Evolutionary conservation across 2,113 vertebrate species (phyloP).

Genomic region (Microtus oregoni): DNA sequence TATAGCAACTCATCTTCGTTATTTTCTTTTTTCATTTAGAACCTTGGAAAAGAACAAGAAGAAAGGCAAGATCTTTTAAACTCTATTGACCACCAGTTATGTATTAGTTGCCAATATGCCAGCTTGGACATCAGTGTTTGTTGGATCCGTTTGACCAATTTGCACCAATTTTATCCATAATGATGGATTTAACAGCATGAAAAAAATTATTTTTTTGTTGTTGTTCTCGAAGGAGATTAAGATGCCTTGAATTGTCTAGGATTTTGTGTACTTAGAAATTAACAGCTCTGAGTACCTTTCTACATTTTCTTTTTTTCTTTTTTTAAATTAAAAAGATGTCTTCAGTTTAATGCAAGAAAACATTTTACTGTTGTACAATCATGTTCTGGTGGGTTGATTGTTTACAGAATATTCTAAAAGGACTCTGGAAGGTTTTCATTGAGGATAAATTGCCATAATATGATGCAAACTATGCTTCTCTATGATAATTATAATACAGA

Average conservation of each 20-base stretch:
- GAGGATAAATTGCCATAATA: slow-evolving; percentile 91
- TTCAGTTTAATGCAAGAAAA: slow-evolving; percentile 89
- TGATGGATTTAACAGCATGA: slow-evolving; percentile 92
- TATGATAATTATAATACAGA: slow-evolving; percentile 87
- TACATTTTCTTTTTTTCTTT: slow-evolving; percentile 80
- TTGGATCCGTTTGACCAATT: slow-evolving; percentile 90
- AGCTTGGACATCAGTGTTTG: slow-evolving; percentile 93
- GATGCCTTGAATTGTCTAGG: slow-evolving; percentile 91
- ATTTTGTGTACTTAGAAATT: slow-evolving; percentile 91
- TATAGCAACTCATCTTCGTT: slow-evolving; percentile 2
- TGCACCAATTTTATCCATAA: slow-evolving; percentile 91
- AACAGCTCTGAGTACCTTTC: slow-evolving; percentile 89
- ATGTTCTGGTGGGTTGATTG: slow-evolving; percentile 92
- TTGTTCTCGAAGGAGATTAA: slow-evolving; percentile 89
- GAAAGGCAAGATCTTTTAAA: slow-evolving; percentile 99
- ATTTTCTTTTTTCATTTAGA: slow-evolving; percentile 84
- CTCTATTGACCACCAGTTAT: slow-evolving; percentile 88
- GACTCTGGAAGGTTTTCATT: slow-evolving; percentile 88
- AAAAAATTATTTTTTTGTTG: slow-evolving; percentile 86
- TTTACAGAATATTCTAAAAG: slow-evolving; percentile 90
- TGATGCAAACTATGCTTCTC: slow-evolving; percentile 87
- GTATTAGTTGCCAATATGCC: slow-evolving; percentile 94
- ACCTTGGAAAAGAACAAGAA: slow-evolving; percentile 99
- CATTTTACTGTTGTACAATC: slow-evolving; percentile 93
- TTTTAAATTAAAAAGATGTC: slow-evolving; percentile 86